phyloP scores from a whole-genome alignment of 2,113 vertebrate species.

The Bujurquina vittata region DNA sequence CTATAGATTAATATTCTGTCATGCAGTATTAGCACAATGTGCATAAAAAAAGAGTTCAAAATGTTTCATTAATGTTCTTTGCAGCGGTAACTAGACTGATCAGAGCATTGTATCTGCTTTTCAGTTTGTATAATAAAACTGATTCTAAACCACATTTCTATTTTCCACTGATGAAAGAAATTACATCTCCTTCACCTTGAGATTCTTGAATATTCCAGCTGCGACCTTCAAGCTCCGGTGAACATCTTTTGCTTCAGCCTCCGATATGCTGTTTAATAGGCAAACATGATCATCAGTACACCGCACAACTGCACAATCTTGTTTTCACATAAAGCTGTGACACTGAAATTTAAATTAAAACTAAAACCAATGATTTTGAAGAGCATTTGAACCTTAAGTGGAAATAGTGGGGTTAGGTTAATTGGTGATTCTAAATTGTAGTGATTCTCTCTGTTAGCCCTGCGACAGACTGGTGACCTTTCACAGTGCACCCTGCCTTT shows the following conservation, averaged over 20 bases:
- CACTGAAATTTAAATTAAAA: neutral
- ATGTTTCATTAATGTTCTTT: neutral
- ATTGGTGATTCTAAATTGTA: neutral
- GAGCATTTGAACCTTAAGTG: neutral
- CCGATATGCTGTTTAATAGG: slow-evolving; percentile 85
- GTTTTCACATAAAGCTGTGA: neutral
- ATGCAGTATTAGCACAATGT: neutral
- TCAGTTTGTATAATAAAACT: neutral
- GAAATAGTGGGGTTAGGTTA: neutral
- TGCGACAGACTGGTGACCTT: no score
- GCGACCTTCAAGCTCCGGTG: slow-evolving; percentile 94
- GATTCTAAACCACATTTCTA: neutral
- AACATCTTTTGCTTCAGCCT: slow-evolving; percentile 96
- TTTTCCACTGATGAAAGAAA: neutral
- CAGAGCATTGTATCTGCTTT: neutral
- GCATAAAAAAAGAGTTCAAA: neutral
- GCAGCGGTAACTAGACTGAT: neutral
- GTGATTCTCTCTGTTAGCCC: neutral
- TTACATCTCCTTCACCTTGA: slow-evolving; percentile 85
- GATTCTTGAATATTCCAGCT: slow-evolving; percentile 94
- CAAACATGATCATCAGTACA: neutral
- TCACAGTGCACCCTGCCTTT: no score
- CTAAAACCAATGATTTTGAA: neutral
- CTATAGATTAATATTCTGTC: neutral
- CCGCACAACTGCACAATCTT: no score